Evolutionary conservation across 1,140 invertebrate genomes (phyloP).

Genomic region (Oscheius sp.): DNA sequence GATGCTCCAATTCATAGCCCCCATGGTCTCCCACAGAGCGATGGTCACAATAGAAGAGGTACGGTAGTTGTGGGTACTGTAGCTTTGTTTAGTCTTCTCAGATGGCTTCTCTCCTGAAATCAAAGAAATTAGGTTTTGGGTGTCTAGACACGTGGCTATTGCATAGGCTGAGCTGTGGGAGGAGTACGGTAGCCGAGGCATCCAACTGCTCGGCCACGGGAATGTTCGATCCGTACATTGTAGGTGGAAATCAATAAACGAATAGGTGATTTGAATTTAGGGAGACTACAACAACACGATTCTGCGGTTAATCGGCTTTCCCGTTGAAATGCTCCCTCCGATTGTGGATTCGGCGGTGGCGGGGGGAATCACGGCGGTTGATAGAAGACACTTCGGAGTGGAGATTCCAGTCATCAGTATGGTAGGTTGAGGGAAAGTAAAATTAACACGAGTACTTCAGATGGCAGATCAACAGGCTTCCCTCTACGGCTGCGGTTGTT

Average conservation of each 20-base stretch:
- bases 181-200: constrained; percentile 77
- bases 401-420: constrained; percentile 75
- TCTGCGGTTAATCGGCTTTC: constrained; percentile 71
- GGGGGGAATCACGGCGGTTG: constrained; percentile 60
- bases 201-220: constrained; percentile 85
- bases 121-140: constrained; percentile 75
- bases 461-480: constrained; percentile 75
- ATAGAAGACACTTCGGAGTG: constrained; percentile 71
- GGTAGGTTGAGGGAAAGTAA: constrained; percentile 66
- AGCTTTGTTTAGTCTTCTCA: constrained; percentile 70
- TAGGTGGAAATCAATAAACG: constrained; percentile 45
- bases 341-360: constrained; percentile 73
- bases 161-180: constrained; percentile 73
- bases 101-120: constrained; percentile 64
- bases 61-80: constrained; percentile 52
- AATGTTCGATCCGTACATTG: constrained; percentile 84
- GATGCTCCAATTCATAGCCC: constrained; percentile 72
- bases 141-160: constrained; percentile 89
- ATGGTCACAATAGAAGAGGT: constrained; percentile 45
- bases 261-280: constrained; percentile 32
- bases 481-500: constrained; percentile 85
- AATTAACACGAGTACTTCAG: constrained; percentile 52
- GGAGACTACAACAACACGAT: constrained; percentile 45
- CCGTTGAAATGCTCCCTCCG: constrained; percentile 73
- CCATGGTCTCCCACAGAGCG: constrained; percentile 68